phyloP scores from a whole-genome alignment of 2,113 vertebrate genomes.

The Podilymbus podiceps region DNA sequence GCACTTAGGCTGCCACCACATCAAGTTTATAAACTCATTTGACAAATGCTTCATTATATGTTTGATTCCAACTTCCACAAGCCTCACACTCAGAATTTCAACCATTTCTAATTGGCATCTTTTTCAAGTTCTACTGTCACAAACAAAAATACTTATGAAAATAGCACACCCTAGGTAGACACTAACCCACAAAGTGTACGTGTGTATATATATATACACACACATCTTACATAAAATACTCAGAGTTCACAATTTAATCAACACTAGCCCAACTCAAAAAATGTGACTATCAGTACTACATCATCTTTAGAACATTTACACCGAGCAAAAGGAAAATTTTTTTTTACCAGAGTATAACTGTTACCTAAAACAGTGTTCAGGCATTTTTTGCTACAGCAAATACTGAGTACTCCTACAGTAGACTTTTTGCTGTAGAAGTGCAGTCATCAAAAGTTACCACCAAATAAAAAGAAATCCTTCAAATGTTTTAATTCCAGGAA shows the following conservation, averaged over 20 bases:
- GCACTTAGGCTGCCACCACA: neutral
- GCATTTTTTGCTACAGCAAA: neutral
- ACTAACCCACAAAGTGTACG: neutral
- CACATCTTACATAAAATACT: neutral
- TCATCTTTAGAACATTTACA: neutral
- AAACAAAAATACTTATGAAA: neutral
- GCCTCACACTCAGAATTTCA: neutral
- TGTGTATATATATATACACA: too few relatives aligned
- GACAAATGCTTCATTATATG: neutral
- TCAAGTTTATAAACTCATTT: neutral
- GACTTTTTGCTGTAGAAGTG: neutral
- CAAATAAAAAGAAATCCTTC: neutral
- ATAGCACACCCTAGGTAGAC: neutral
- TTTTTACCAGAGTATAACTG: neutral
- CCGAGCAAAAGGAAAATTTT: neutral
- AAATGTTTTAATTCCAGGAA: neutral
- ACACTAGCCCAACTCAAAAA: neutral
- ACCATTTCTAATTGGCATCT: neutral
- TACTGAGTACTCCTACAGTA: neutral
- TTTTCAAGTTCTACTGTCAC: neutral
- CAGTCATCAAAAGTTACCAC: neutral
- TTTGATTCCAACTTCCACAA: neutral
- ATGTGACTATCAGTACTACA: neutral
- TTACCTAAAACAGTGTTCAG: neutral
- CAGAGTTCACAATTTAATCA: neutral